Conservation (phyloP, 92 coral and sea anemone genomes). For the Paragorgia papillata region DNA sequence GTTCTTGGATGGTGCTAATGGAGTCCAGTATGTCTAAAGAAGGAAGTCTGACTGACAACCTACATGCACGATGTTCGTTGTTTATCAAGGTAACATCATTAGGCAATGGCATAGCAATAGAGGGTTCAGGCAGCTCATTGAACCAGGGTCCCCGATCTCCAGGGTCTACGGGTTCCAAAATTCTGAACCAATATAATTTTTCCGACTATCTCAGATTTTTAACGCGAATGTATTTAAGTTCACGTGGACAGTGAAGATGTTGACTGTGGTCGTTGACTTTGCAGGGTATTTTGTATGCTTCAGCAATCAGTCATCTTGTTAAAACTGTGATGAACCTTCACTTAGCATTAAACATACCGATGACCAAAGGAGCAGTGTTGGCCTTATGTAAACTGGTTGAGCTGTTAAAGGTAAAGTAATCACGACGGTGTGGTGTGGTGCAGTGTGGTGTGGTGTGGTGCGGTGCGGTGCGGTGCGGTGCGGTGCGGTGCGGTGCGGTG, state of each 20-base stretch:
- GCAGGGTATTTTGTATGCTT: conserved; percentile 87
- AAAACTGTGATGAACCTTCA: conserved; percentile 97
- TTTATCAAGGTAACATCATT: conserved; percentile 74
- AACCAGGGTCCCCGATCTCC: no score
- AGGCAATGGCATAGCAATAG: no score
- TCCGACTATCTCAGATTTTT: neutral
- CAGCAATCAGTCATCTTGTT: conserved; percentile 80
- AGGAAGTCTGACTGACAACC: conserved; percentile 71
- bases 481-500: no score
- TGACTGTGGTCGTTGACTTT: no score
- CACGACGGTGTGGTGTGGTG: no score
- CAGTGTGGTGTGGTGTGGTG: no score
- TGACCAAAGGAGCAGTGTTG: conserved; percentile 90
- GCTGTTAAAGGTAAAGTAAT: conserved; percentile 72
- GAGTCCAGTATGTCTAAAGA: conserved; percentile 78
- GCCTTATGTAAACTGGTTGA: conserved; percentile 91
- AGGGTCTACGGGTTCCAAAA: no score
- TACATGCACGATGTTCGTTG: conserved; percentile 78
- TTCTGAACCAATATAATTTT: neutral
- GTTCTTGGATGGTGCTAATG: conserved; percentile 98
- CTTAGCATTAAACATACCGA: conserved; percentile 86
- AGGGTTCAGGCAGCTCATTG: no score
- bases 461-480: no score
- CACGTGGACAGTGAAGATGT: no score
- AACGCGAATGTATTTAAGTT: no score